These are phyloP conservation scores for Cerastoderma edule DNA, from an alignment of 2,888 invertebrate genomes.

Conservation along the genomic window DNA sequence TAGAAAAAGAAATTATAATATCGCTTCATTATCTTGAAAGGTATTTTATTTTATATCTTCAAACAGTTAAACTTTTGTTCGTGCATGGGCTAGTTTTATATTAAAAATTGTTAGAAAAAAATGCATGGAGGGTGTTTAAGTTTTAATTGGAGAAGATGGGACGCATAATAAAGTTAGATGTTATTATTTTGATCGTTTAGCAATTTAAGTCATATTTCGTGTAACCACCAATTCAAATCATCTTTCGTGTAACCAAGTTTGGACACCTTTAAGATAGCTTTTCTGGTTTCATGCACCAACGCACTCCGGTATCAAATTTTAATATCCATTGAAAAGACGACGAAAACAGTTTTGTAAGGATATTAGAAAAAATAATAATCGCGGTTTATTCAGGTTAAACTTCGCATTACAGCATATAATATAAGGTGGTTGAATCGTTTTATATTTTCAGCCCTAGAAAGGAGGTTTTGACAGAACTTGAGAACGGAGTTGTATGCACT, in stretches of 20 bases:
- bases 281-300: neutral
- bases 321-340: neutral
- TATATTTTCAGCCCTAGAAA: neutral
- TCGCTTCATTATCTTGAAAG: neutral
- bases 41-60: neutral
- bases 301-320: neutral
- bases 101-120: conserved; percentile 5
- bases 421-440: neutral
- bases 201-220: neutral
- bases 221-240: neutral
- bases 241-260: neutral
- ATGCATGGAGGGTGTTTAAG: neutral
- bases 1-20: neutral
- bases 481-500: neutral
- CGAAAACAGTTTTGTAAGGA: neutral
- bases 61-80: neutral
- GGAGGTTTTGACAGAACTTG: neutral
- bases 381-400: too few relatives aligned
- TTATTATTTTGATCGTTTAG: neutral
- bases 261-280: neutral
- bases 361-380: neutral
- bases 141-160: neutral
- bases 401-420: too few relatives aligned
- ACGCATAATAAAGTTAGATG: neutral
- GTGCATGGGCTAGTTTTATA: neutral